Evolutionary conservation across 2,797 vertebrate species (phyloP), one percentile per base, ranked within the genome.

Genomic region (Sandelia bainsii): DNA sequence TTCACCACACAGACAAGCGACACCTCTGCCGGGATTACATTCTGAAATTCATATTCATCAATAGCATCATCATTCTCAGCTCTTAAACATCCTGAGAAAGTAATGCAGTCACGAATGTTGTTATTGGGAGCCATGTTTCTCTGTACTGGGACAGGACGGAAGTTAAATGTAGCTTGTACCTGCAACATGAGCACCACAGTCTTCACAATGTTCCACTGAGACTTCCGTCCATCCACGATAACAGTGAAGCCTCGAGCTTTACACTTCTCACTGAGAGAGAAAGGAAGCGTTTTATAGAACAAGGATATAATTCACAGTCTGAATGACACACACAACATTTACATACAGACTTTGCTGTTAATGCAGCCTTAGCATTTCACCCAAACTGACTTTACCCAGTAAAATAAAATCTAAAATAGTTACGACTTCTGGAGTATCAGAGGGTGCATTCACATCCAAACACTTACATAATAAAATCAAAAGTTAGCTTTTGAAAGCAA

Each of bases 1-100:
- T 99, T 99, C 87, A 99, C 98, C 81, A 99, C 98, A 75, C 98
- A 99, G 81, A 99, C 98, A 85, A 99, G 93, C 13, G 98, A 99
- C 62, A 99, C 98, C 79, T 99, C 98, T 1, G 98, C 96, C 27
- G 98, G 98, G 91, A 99, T 98, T 87, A 99, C 98, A 6, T 99
- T 99, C 97, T 99, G 86, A 64, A 89, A 85, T n/a, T n/a, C 23
- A 17, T n/a, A n/a, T n/a, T 29, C 44, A 64, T 8, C 37, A 12
- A 22, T 0, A 25, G 1, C 45, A 3, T 20, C 68, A 29, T 25
- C n/a, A 34, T 51, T 10, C 20, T 59, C 17, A 3, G 11, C 58
- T 54, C 37, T 62, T 40, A 65, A 75, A 70, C 16, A 20, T 27
- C 5, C 16, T 8, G 14, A 29, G 27, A 53, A 14, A 27, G 14